A percentile compares a stretch with the other conserved stretches of the same genome.
Evolutionary conservation across 1,140 invertebrate genomes (phyloP).

Genomic region (Rhopalosiphum padi): DNA sequence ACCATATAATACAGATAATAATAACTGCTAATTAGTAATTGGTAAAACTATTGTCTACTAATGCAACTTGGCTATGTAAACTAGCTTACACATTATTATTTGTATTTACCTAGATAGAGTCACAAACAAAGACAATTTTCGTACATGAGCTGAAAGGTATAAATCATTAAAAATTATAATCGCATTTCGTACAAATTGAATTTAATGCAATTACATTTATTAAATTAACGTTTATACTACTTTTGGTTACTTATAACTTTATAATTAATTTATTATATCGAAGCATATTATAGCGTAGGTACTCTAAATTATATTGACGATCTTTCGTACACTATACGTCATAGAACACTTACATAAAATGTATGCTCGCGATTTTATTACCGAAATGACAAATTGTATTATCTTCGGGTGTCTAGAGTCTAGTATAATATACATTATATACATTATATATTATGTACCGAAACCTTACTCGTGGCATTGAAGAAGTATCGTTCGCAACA

Average conservation of each 20-base stretch:
- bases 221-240: not conserved
- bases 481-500: not conserved
- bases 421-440: not conserved
- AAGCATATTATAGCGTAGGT: too few relatives aligned
- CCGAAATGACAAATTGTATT: conserved; percentile 1
- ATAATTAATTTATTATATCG: not conserved
- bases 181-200: not conserved
- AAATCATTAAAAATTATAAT: not conserved
- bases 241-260: not conserved
- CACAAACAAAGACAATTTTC: not conserved
- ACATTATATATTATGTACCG: not conserved
- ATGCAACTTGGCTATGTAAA: too few relatives aligned
- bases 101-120: too few relatives aligned
- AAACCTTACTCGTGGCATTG: not conserved
- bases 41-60: too few relatives aligned
- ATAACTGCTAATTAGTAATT: too few relatives aligned
- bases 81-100: too few relatives aligned
- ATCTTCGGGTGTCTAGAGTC: not conserved
- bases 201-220: conserved; percentile 1
- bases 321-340: not conserved
- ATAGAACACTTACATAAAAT: not conserved
- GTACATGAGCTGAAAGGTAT: not conserved
- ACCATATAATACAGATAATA: too few relatives aligned
- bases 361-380: not conserved
- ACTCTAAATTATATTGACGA: not conserved